A percentile compares a stretch with the other conserved stretches of the same genome.
Conservation (phyloP, 2,113 vertebrate species). For the Cyanoderma ruficeps region DNA sequence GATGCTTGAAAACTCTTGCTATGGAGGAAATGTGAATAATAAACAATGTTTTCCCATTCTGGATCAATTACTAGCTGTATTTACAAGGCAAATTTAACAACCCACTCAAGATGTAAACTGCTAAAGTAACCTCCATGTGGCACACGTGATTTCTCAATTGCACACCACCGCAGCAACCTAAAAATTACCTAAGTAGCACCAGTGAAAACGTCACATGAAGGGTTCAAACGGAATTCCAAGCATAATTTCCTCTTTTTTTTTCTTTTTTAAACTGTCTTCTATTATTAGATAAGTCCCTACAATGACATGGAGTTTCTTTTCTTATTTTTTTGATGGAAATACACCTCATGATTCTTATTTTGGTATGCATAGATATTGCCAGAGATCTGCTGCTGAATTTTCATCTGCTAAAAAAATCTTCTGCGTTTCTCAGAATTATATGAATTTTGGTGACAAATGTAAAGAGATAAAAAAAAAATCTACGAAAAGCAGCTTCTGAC, state of each 20-base stretch:
- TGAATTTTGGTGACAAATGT: neutral
- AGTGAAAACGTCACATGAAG: neutral
- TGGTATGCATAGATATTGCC: neutral
- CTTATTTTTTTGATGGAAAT: neutral
- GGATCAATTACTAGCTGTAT: neutral
- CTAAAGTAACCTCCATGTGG: neutral
- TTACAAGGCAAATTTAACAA: neutral
- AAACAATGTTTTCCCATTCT: neutral
- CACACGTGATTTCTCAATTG: neutral
- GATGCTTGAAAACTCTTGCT: neutral
- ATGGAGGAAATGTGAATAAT: neutral
- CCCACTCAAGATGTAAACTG: neutral
- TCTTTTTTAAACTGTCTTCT: neutral
- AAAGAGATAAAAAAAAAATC: neutral
- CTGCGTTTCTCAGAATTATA: neutral
- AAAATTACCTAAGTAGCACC: neutral
- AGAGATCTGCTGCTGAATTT: neutral
- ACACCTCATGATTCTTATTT: neutral
- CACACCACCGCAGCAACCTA: neutral
- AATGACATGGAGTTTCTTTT: neutral
- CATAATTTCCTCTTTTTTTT: neutral
- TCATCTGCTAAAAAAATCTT: neutral
- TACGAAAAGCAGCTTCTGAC: neutral
- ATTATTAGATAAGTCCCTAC: neutral
- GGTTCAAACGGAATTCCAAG: neutral